Evolutionary conservation across 1,140 invertebrate genomes (phyloP), one percentile per base, ranked within the genome.

Genomic region (Choristoneura fumiferana): DNA sequence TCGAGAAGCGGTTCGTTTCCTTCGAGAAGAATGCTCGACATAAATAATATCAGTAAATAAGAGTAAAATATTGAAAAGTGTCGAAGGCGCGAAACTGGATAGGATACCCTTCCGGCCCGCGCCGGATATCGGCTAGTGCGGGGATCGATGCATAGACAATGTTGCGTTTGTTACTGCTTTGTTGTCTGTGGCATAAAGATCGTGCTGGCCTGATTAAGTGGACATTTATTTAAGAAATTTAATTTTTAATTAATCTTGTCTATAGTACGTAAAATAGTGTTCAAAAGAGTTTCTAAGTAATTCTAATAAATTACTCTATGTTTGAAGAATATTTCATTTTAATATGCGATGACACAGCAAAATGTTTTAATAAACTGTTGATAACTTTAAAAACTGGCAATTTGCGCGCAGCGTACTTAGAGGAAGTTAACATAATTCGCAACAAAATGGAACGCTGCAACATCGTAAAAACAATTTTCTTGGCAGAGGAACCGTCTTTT

Each of bases 401-500:
- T 17, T 9, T 18, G 6, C 17, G 17, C 17, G 22, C n/a, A 49
- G 22, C 12, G 37, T 13, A 49, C 12, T 29, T 49, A 49, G 12
- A 49, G 18, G 10, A 49, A 49, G 18, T 49, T 18, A 49, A 4
- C 43, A 49, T 33, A 22, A 49, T n/a, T 18, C 15, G 10, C 40
- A 18, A 45, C 43, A 22, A 29, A 49, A 49, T 33, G 18, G 43
- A 49, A 49, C 13, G 39, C 52, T 15, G 33, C 29, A 53, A 10
- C 52, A 17, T 8, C 43, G 22, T 49, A 49, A 49, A 40, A 49
- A 49, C 43, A 65, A 60, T 57, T 65, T 58, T 45, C 53, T 34
- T 55, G 17, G 13, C 10, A 45, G 36, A 52, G 18, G 13, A 15
- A 43, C 17, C 40, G 40, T 29, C 40, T 45, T 17, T 45, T 17